These are phyloP conservation scores for Ochotona princeps DNA, from an alignment of 2,113 vertebrate genomes.

Conservation along the genomic window DNA sequence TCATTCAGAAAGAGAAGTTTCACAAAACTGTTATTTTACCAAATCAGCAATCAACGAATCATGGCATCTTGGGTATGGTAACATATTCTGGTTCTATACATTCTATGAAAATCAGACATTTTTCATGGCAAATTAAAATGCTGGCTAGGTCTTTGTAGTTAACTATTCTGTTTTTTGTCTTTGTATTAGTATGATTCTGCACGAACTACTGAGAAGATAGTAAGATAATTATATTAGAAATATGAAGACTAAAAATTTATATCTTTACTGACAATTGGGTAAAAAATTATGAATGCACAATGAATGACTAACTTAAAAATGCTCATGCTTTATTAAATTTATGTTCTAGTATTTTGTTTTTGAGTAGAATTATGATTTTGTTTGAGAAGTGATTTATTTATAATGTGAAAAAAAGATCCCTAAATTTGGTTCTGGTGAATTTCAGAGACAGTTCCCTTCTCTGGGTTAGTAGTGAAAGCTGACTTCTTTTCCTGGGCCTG, in stretches of 20 bases:
- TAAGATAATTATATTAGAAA: constrained; percentile 35
- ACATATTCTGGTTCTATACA: not conserved
- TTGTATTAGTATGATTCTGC: constrained; percentile 28
- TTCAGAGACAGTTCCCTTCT: not conserved
- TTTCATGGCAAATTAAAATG: constrained; percentile 52
- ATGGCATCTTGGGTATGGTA: not conserved
- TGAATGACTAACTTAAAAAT: constrained; percentile 11
- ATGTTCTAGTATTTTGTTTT: constrained; percentile 26
- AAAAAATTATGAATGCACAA: constrained; percentile 7
- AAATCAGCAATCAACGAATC: not conserved
- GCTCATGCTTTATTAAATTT: not conserved
- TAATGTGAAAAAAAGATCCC: not conserved
- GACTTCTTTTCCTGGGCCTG: not conserved
- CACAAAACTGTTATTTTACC: constrained; percentile 37
- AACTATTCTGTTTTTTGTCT: not conserved
- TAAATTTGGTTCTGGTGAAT: not conserved
- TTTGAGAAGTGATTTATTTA: constrained; percentile 29
- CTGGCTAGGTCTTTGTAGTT: not conserved
- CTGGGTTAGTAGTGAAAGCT: not conserved
- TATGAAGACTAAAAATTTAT: constrained; percentile 1
- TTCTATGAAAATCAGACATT: constrained; percentile 21
- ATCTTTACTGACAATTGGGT: not conserved
- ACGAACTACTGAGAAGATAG: not conserved
- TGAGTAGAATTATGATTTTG: constrained; percentile 25
- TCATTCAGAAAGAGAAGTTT: not conserved